Conservation (phyloP, 2,797 vertebrate genomes). For the Cyprinodon diabolis region DNA sequence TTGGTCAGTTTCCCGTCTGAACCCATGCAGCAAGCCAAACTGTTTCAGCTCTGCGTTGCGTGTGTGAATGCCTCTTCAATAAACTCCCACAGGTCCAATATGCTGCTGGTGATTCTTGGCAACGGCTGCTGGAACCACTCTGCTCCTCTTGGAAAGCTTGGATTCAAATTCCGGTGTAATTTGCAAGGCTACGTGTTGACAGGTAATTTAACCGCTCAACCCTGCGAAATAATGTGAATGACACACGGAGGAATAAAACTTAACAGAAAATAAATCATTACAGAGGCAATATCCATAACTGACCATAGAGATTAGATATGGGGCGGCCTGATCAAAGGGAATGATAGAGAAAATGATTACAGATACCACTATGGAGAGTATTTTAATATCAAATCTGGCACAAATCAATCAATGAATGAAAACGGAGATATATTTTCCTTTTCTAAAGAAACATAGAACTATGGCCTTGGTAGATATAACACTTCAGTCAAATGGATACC, state of each 20-base stretch:
- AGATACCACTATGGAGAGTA: neutral
- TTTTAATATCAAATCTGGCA: neutral
- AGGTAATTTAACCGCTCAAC: slow-evolving; percentile 17
- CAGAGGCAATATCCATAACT: neutral
- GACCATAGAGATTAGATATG: neutral
- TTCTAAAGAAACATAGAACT: neutral
- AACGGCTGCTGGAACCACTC: slow-evolving; percentile 52
- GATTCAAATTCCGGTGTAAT: slow-evolving; percentile 46
- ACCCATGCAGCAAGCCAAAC: slow-evolving; percentile 46
- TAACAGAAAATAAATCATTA: slow-evolving; percentile 15
- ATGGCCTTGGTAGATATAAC: neutral
- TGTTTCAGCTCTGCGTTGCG: slow-evolving; percentile 32
- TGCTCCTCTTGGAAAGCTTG: slow-evolving; percentile 59
- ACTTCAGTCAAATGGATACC: neutral
- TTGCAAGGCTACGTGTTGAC: slow-evolving; percentile 41
- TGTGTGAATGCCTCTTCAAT: slow-evolving; percentile 48
- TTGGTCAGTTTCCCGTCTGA: slow-evolving; percentile 58
- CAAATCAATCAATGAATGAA: no score
- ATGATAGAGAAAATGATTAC: neutral
- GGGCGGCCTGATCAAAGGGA: neutral
- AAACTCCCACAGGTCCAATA: slow-evolving; percentile 62
- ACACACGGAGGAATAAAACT: slow-evolving; percentile 31
- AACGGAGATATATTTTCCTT: neutral
- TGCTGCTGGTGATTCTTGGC: slow-evolving; percentile 61
- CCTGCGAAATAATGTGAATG: neutral